These are phyloP conservation scores for Parazoanthus swiftii DNA, from an alignment of 92 coral and sea anemone genomes.

Conservation along the genomic window DNA sequence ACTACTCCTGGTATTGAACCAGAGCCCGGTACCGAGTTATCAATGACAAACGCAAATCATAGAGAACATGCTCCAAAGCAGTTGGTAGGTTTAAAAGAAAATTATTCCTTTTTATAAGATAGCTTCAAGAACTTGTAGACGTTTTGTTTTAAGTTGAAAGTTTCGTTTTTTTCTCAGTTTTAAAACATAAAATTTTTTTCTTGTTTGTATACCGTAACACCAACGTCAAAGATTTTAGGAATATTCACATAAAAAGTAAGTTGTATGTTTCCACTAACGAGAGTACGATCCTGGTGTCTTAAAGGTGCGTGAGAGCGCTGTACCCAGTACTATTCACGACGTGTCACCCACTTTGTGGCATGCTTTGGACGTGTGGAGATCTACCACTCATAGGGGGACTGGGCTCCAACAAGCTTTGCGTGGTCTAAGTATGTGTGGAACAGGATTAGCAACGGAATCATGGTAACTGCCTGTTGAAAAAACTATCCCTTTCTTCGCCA, in stretches of 20 bases:
- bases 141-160: not conserved
- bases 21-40: not conserved
- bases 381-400: conserved; percentile 69
- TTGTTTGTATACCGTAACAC: not conserved
- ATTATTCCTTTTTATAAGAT: too few relatives aligned
- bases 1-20: not conserved
- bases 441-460: conserved; percentile 78
- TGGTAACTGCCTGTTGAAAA: conserved; percentile 48
- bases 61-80: not conserved
- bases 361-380: conserved; percentile 89
- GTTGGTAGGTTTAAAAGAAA: not conserved
- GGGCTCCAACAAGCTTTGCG: conserved; percentile 83
- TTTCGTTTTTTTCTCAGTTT: too few relatives aligned
- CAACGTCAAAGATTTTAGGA: not conserved
- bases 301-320: conserved; percentile 43
- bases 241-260: too few relatives aligned
- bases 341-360: conserved; percentile 93
- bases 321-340: conserved; percentile 71
- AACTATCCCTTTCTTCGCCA: not conserved
- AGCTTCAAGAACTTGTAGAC: not conserved
- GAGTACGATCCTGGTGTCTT: conserved; percentile 29
- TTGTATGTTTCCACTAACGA: conserved; percentile 1
- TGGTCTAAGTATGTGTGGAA: conserved; percentile 80
- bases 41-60: not conserved
- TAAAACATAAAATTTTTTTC: not conserved